These are phyloP conservation scores for Thymallus thymallus DNA, from an alignment of 2,113 vertebrate species.

Conservation along the genomic window DNA sequence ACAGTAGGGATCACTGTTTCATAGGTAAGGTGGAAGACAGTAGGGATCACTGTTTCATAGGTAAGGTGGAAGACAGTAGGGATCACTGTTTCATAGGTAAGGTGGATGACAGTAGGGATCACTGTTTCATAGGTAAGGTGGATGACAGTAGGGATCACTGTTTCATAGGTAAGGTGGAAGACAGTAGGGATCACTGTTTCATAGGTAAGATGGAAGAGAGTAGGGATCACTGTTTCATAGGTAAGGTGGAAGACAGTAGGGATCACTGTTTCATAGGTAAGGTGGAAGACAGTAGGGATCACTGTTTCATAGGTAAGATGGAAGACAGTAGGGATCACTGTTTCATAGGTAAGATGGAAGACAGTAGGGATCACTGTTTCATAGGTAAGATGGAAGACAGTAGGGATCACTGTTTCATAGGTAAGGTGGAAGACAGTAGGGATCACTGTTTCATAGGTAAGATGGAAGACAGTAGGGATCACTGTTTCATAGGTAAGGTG, in stretches of 20 bases:
- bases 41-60: slow-evolving; percentile 81
- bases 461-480: no score
- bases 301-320: slow-evolving; percentile 40
- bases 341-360: slow-evolving; percentile 5
- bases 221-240: slow-evolving; percentile 81
- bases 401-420: no score
- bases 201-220: slow-evolving; percentile 33
- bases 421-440: slow-evolving; percentile 78
- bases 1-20: no score
- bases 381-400: neutral
- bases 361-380: slow-evolving; percentile 88
- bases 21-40: no score
- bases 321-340: slow-evolving; percentile 90
- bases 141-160: slow-evolving; percentile 89
- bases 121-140: slow-evolving; percentile 40
- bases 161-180: slow-evolving; percentile 2
- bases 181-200: slow-evolving; percentile 88
- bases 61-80: slow-evolving; percentile 79
- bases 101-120: slow-evolving; percentile 87
- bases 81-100: slow-evolving; percentile 73
- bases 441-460: slow-evolving; percentile 76
- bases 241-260: slow-evolving; percentile 78
- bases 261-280: slow-evolving; percentile 76
- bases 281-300: slow-evolving; percentile 87
- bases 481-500: neutral